Percentiles rank a stretch among this genome's conserved stretches.
Evolutionary conservation across 2,888 invertebrate genomes (phyloP).

Genomic region (Cremastinae sp.): DNA sequence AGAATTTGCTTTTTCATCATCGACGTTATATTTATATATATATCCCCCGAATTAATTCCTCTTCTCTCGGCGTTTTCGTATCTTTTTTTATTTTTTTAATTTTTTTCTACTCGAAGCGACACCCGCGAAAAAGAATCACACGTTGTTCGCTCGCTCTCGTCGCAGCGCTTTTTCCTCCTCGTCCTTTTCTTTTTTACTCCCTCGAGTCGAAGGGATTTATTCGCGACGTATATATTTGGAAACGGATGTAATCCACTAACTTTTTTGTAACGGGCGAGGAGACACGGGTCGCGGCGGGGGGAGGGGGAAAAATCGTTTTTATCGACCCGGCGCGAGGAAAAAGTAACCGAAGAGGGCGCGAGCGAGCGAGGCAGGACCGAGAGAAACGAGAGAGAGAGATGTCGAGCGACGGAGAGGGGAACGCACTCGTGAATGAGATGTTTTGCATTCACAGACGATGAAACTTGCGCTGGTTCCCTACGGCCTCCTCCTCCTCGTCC

Average conservation of each 20-base stretch:
- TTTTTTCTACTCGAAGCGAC: too few species aligned
- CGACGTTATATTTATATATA: background rate
- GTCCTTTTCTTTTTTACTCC: too few species aligned
- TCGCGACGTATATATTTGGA: slow-evolving; percentile 1
- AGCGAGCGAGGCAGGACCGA: slow-evolving; percentile 47
- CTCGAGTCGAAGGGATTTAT: too few species aligned
- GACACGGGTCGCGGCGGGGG: background rate
- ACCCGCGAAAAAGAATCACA: too few species aligned
- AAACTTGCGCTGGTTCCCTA: slow-evolving; percentile 69
- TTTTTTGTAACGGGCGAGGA: background rate
- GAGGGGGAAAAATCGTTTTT: background rate
- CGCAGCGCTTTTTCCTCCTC: too few species aligned
- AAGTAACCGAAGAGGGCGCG: slow-evolving; percentile 42
- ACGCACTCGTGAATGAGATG: slow-evolving; percentile 77
- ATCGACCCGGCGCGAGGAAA: slow-evolving; percentile 11
- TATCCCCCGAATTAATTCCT: background rate
- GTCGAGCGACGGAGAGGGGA: slow-evolving; percentile 30
- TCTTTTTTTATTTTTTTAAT: too few species aligned
- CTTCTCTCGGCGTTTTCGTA: too few species aligned
- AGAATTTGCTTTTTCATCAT: slow-evolving; percentile 10
- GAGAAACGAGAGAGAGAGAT: slow-evolving; percentile 1
- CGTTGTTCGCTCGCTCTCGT: too few species aligned
- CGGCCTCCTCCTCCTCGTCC: slow-evolving; percentile 29
- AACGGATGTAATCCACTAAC: background rate
- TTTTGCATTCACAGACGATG: slow-evolving; percentile 80